Percentiles rank a stretch among this genome's conserved stretches.
Conservation (phyloP, 2,113 vertebrate genomes). For the Chloebia gouldiae region DNA sequence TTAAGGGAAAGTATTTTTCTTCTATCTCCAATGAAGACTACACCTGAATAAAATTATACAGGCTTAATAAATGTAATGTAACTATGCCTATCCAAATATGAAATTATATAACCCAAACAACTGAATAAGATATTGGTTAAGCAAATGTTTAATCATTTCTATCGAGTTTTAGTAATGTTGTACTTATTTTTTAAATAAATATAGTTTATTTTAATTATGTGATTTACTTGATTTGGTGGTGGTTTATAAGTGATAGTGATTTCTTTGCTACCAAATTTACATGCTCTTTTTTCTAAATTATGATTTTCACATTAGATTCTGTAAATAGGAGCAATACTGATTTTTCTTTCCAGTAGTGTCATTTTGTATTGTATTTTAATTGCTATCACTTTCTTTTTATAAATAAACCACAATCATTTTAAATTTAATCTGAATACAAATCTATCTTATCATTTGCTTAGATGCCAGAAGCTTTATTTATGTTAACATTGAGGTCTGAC, state of each 20-base stretch:
- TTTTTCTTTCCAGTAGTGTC: neutral
- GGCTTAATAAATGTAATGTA: neutral
- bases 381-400: neutral
- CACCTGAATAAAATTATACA: neutral
- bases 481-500: neutral
- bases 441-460: neutral
- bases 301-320: neutral
- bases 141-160: neutral
- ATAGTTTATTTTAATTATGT: neutral
- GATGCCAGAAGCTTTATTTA: neutral
- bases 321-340: neutral
- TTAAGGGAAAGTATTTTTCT: neutral
- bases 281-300: neutral
- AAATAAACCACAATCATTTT: neutral
- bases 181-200: neutral
- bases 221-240: neutral
- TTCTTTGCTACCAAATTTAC: neutral
- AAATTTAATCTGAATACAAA: neutral
- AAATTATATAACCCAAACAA: neutral
- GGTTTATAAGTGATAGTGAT: neutral
- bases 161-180: neutral
- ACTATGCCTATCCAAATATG: neutral
- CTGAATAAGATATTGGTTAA: neutral
- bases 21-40: neutral
- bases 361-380: neutral